Percentiles rank a stretch among this genome's conserved stretches.
Evolutionary conservation across 2,888 invertebrate genomes (phyloP).

Genomic region (Pedicia rivosa): DNA sequence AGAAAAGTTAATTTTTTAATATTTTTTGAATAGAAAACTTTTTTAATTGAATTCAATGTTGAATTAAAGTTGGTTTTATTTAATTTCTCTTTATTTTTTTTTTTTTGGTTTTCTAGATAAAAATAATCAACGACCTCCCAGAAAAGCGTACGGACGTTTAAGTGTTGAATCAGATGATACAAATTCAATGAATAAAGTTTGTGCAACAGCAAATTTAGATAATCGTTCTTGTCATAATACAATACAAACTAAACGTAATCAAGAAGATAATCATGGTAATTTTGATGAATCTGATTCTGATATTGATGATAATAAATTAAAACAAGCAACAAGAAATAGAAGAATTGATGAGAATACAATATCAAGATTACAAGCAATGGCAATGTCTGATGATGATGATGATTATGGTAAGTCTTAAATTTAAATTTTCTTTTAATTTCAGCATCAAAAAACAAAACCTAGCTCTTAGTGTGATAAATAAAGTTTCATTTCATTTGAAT

Average conservation of each 20-base stretch:
- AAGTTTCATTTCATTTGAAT: no score
- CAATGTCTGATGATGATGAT: slow-evolving; percentile 28
- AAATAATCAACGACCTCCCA: slow-evolving; percentile 28
- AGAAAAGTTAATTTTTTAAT: no score
- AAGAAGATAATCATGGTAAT: slow-evolving; percentile 6
- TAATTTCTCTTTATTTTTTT: slow-evolving; percentile 6
- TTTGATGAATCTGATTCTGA: slow-evolving; percentile 15
- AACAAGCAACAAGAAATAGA: slow-evolving; percentile 11
- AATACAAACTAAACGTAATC: slow-evolving; percentile 12
- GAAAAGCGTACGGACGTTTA: slow-evolving; percentile 29
- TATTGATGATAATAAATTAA: slow-evolving; percentile 16
- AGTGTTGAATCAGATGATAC: slow-evolving; percentile 27
- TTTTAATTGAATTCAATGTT: no score
- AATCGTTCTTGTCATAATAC: slow-evolving; percentile 5
- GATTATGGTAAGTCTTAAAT: slow-evolving; percentile 24
- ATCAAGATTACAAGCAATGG: slow-evolving; percentile 29
- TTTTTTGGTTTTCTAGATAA: slow-evolving; percentile 25
- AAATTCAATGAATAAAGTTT: background rate
- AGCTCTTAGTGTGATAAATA: no score
- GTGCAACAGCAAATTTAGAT: slow-evolving; percentile 14
- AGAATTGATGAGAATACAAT: slow-evolving; percentile 27
- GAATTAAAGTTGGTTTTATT: no score
- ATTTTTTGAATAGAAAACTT: no score
- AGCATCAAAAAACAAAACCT: no score
- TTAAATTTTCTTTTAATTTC: slow-evolving; percentile 20